Evolutionary conservation across 2,888 invertebrate genomes (phyloP), one percentile per base, ranked within the genome.

Genomic region (Piscicola geometra): DNA sequence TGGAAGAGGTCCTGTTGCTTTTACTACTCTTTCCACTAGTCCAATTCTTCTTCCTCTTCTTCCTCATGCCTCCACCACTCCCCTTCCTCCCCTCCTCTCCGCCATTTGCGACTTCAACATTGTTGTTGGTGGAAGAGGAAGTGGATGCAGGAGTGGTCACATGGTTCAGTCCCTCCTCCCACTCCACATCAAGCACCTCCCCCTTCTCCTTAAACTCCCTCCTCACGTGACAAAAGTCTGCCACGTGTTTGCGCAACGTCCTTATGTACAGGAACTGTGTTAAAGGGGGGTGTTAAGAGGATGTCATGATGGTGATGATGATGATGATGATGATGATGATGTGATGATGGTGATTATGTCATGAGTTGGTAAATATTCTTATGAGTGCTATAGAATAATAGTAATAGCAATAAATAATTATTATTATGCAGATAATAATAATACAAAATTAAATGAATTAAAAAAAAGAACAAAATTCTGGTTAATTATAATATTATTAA

Each of bases 221-320:
- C 71, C 83, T 81, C 30, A 82, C 81, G 3, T 80, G 78, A 79
- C 85, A 84, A 68, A 83, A 81, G 64, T 83, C 83, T 35, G 80
- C 79, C 73, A 83, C 82, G 79, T 85, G 85, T 76, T 84, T 85
- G 35, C 82, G 81, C 41, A 85, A 79, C 76, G 83, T 84, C 75
- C 84, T 83, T 32, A 82, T 79, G 78, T 84, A 85, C 2, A 83
- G 83, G 79, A 85, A 85, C 36, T 82, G 60, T 56, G 81, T 60
- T 82, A 82, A 41, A 78, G 77, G 3, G 25, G 21, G n/a, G n/a
- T n/a, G n/a, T n/a, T n/a, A n/a, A n/a, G n/a, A n/a, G n/a, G n/a
- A n/a, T n/a, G n/a, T n/a, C n/a, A n/a, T n/a, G n/a, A n/a, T n/a
- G n/a, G n/a, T n/a, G n/a, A n/a, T n/a, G n/a, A n/a, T n/a, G n/a